Percentiles rank a stretch among this genome's conserved stretches.
These are phyloP conservation scores for Scaptomyza caliginosa DNA, from an alignment of 2,888 invertebrate species.

Conservation along the genomic window DNA sequence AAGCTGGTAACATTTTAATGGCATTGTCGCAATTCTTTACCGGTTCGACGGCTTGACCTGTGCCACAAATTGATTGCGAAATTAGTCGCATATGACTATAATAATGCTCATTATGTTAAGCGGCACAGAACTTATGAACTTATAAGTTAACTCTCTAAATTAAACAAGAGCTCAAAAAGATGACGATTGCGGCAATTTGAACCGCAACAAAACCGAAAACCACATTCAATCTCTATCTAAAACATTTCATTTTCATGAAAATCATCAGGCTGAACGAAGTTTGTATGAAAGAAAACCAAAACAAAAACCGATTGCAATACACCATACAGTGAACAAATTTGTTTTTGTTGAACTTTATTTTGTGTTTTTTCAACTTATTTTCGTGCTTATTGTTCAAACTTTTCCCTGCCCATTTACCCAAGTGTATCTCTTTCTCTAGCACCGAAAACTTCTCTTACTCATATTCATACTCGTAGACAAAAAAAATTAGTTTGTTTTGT, in stretches of 20 bases:
- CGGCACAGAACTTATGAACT: slow-evolving; percentile 65
- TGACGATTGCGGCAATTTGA: slow-evolving; percentile 37
- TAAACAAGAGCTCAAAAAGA: neutral
- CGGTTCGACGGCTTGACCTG: slow-evolving; percentile 70
- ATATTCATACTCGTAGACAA: slow-evolving; percentile 22
- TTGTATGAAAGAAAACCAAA: slow-evolving; percentile 62
- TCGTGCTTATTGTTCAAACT: slow-evolving; percentile 42
- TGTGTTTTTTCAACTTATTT: slow-evolving; percentile 23
- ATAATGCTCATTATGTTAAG: slow-evolving; percentile 64
- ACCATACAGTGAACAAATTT: slow-evolving; percentile 35
- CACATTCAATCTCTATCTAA: slow-evolving; percentile 48
- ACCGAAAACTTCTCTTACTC: slow-evolving; percentile 1
- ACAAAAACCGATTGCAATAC: slow-evolving; percentile 64
- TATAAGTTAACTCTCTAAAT: neutral
- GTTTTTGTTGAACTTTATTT: slow-evolving; percentile 61
- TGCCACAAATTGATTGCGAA: slow-evolving; percentile 75
- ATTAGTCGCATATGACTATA: slow-evolving; percentile 27
- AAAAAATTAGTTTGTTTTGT: slow-evolving; percentile 56
- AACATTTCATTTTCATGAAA: slow-evolving; percentile 76
- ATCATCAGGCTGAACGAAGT: slow-evolving; percentile 75
- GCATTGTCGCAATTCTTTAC: slow-evolving; percentile 67
- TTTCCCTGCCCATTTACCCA: slow-evolving; percentile 50
- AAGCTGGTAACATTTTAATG: slow-evolving; percentile 59
- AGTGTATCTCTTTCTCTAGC: slow-evolving; percentile 33
- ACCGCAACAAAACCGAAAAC: slow-evolving; percentile 21